Percentiles rank a stretch among this genome's conserved stretches.
Evolutionary conservation across 2,888 invertebrate species (phyloP).

Genomic region (Antitype chi): DNA sequence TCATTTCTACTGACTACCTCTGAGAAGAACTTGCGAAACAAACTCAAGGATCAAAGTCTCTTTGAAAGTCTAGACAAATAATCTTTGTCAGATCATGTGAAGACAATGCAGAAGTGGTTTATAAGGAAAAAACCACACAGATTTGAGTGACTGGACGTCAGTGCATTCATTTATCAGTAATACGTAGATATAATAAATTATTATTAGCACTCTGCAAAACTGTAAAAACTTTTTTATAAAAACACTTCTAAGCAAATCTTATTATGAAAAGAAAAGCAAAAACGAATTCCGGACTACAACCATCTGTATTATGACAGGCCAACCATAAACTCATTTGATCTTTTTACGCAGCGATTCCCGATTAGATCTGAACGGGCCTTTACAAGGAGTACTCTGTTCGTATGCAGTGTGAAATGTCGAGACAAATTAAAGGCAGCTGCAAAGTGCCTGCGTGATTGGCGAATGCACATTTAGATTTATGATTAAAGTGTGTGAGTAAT

Average conservation of each 20-base stretch:
- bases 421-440: conserved; percentile 88
- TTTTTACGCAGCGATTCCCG: conserved; percentile 65
- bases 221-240: not conserved
- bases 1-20: too few relatives aligned
- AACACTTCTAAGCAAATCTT: conserved; percentile 15
- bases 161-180: too few relatives aligned
- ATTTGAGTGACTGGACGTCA: too few relatives aligned
- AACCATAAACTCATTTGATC: conserved; percentile 56
- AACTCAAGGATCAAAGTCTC: too few relatives aligned
- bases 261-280: conserved; percentile 33
- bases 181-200: too few relatives aligned
- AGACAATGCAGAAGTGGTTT: too few relatives aligned
- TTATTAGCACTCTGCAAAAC: not conserved
- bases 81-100: too few relatives aligned
- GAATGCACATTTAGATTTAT: conserved; percentile 85
- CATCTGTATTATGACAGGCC: conserved; percentile 37
- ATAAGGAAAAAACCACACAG: too few relatives aligned
- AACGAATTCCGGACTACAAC: conserved; percentile 13
- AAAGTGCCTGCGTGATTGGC: conserved; percentile 81
- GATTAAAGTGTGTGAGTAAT: conserved; percentile 73
- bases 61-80: too few relatives aligned
- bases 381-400: conserved; percentile 68
- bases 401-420: conserved; percentile 80
- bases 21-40: too few relatives aligned
- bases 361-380: conserved; percentile 67